Evolutionary conservation across 2,113 vertebrate genomes (phyloP).

Genomic region (Talpa occidentalis): DNA sequence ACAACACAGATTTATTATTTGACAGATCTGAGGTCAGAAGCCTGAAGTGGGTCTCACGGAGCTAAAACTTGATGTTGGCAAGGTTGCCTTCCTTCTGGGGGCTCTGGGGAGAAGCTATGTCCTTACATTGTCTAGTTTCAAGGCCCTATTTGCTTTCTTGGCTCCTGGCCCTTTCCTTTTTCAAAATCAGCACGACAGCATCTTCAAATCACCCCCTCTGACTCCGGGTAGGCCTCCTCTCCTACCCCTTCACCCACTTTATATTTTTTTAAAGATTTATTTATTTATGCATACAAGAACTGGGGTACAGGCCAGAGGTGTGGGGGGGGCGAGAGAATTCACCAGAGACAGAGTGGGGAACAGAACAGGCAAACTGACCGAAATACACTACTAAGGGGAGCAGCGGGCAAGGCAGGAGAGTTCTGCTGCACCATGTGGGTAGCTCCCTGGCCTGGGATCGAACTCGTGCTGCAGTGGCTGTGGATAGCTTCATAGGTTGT

Average conservation of each 20-base stretch:
- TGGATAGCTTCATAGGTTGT: too few species aligned
- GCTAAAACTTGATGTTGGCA: background rate
- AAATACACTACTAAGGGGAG: too few species aligned
- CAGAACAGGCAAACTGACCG: too few species aligned
- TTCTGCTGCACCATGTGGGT: too few species aligned
- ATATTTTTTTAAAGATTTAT: too few species aligned
- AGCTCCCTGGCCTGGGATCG: too few species aligned
- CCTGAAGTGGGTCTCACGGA: background rate
- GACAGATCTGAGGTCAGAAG: background rate
- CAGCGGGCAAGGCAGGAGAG: too few species aligned
- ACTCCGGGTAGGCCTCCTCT: background rate
- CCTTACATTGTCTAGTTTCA: background rate
- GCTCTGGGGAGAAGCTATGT: background rate
- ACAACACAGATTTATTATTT: background rate
- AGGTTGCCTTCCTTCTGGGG: background rate
- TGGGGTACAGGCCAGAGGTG: too few species aligned
- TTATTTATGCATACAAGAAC: too few species aligned
- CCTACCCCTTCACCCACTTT: background rate
- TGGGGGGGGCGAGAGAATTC: too few species aligned
- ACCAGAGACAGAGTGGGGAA: too few species aligned
- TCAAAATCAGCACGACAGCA: background rate
- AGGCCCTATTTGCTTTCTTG: background rate
- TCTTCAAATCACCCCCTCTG: background rate
- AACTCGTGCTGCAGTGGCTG: too few species aligned
- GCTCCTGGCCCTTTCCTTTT: background rate